Evolutionary conservation across 2,888 invertebrate species (phyloP), one percentile per base, ranked within the genome.

Genomic region (Drosophila fungiperda): DNA sequence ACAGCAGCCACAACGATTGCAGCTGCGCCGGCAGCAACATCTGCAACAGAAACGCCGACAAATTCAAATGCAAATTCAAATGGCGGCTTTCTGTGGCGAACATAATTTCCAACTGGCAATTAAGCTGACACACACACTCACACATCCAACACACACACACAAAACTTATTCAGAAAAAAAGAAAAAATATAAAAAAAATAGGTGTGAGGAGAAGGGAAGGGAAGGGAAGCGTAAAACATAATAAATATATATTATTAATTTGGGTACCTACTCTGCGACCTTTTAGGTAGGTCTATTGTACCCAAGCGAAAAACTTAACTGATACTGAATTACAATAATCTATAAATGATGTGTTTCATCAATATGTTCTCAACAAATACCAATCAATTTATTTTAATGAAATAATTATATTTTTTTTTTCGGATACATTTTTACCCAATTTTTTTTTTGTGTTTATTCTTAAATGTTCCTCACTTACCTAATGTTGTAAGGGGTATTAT

Each of bases 381-480:
- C 68, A 76, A 71, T 64, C 55, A 66, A 57, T 54, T 50, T 67
- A 71, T 58, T 29, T 52, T 70, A 73, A 58, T 65, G 52, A 52
- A 49, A 42, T 54, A 20, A 48, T 48, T 32, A n/a, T 20, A 23
- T 42, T 55, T 26, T 55, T 52, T 71, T 79, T 71, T 60, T 33
- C 38, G 26, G 55, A 45, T 32, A 45, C 45, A 45, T 49, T 26
- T 23, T 9, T 4, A 11, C 1, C 5, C 15, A 29, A 4, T 50
- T 35, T 36, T 57, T 33, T 50, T 68, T 76, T 68, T 81, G 54
- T 73, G 63, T 69, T 78, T 87, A 82, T 71, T 32, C 69, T 76
- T 68, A 79, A 78, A 80, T 87, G 89, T 83, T 87, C 89, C 89
- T 89, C 89, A 78, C 60, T 82, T 68, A 74, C 73, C 73, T 68